Conservation (phyloP, 2,797 vertebrate species). For the Hippoglossus hippoglossus region DNA sequence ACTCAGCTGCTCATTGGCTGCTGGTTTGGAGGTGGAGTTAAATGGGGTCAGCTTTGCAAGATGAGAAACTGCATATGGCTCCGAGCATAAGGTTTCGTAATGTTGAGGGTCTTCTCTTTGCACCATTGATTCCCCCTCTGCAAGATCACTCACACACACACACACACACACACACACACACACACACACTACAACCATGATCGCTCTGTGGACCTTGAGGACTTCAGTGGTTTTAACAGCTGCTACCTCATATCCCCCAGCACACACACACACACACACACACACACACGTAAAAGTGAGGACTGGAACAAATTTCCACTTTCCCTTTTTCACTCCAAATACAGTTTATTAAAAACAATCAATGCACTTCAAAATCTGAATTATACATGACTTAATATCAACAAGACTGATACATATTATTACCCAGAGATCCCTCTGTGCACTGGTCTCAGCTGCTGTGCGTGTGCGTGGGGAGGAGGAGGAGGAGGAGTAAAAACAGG, state of each 20-base stretch:
- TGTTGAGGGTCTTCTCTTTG: neutral
- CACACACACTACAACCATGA: conserved; percentile 2
- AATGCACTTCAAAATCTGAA: too few relatives aligned
- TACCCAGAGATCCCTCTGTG: too few relatives aligned
- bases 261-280: neutral
- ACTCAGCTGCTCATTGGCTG: conserved; percentile 63
- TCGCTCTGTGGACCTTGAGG: conserved; percentile 25
- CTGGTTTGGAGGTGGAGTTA: conserved; percentile 43
- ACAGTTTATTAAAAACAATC: too few relatives aligned
- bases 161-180: neutral
- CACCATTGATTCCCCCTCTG: neutral
- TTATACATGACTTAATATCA: too few relatives aligned
- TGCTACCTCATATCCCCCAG: conserved; percentile 34
- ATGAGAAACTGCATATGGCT: conserved; percentile 8
- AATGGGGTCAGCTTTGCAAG: conserved; percentile 20
- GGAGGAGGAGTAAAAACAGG: too few relatives aligned
- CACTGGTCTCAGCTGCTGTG: too few relatives aligned
- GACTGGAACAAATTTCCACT: too few relatives aligned
- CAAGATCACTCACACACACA: neutral
- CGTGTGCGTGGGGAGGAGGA: too few relatives aligned
- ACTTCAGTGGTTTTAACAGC: conserved; percentile 38
- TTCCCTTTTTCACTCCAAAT: too few relatives aligned
- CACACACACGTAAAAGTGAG: too few relatives aligned
- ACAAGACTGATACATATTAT: too few relatives aligned
- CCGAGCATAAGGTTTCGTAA: conserved; percentile 20